Conservation (phyloP, 2,888 invertebrate species). For the Sthenelais limicola region DNA sequence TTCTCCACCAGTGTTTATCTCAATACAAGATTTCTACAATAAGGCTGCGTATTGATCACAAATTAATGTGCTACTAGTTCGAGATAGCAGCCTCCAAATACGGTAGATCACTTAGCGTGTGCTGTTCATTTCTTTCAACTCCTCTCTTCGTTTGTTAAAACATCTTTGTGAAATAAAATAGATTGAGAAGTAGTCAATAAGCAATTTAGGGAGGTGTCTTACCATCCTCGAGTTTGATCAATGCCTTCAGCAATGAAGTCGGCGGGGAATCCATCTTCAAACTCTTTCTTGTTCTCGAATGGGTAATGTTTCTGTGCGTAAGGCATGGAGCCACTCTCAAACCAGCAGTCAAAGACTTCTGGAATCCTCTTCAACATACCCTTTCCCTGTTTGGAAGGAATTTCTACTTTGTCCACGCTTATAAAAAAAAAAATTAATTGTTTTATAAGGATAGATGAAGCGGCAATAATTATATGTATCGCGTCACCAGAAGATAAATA, state of each 20-base stretch:
- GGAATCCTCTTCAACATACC: conserved; percentile 88
- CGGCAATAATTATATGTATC: conserved; percentile 1
- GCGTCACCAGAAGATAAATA: conserved; percentile 39
- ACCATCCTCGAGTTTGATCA: conserved; percentile 97
- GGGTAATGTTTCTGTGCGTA: conserved; percentile 87
- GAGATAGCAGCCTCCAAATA: too few relatives aligned
- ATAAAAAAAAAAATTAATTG: too few relatives aligned
- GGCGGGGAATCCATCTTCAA: conserved; percentile 85
- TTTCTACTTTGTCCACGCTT: conserved; percentile 90
- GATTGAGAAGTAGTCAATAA: not conserved
- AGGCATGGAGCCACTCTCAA: conserved; percentile 98
- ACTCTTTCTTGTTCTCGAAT: conserved; percentile 86
- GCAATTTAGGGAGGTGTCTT: conserved; percentile 43
- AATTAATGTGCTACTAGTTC: too few relatives aligned
- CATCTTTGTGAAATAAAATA: too few relatives aligned
- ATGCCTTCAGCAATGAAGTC: conserved; percentile 99
- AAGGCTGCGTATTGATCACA: too few relatives aligned
- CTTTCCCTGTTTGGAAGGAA: conserved; percentile 89
- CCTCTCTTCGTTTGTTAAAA: too few relatives aligned
- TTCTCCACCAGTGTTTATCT: too few relatives aligned
- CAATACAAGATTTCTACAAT: too few relatives aligned
- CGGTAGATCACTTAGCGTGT: too few relatives aligned
- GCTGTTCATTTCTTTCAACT: too few relatives aligned
- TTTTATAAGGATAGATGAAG: too few relatives aligned
- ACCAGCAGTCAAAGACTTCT: conserved; percentile 99